Base-by-base conservation (phyloP, 2,888 invertebrate species). In the Hirtodrosophila histrioides region DNA sequence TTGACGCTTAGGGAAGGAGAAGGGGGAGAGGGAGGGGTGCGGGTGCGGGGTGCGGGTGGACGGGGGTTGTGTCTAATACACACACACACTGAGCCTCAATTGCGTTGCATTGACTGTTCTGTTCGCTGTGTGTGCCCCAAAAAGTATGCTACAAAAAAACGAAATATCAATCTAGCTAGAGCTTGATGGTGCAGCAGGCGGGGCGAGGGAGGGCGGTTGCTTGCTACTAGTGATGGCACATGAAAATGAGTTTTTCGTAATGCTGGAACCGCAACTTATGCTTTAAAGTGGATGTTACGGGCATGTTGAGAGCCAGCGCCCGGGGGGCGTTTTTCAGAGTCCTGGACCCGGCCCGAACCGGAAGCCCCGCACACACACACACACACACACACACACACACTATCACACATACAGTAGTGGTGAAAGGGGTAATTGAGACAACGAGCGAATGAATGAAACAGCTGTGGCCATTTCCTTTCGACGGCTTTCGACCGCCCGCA, bases 251-350 rank as follows among this genome's bases (percentile, higher is more conserved):
- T 76, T 83, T 85, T 84, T 83, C 78, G 81, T 85, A 84, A 74
- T 66, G 75, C 62, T 89, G 75, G 80, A 82, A 88, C 88, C 89
- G 83, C 86, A 90, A 89, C 83, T 89, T 86, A 84, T 88, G 76
- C 78, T 75, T 86, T 85, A 83, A 89, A 89, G 82, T 84, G 82
- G 75, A 86, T 84, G 78, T 81, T 73, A 54, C 66, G 54, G 54
- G 43, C 73, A 73, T 84, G 83, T 68, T 73, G 69, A 73, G 60
- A 49, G 58, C 46, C 49, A 53, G 33, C 6, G 35, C 48, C 75
- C 37, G 40, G 69, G 73, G 57, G 62, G 55, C 63, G 29, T 50
- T 46, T 45, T 44, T 65, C 33, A 40, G 31, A 17, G 41, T 43
- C 35, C 63, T 63, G 46, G 41, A 69, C 53, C 60, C 51, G 56